phyloP scores from a whole-genome alignment of 2,113 vertebrate species.

The Aldabrachelys gigantea region DNA sequence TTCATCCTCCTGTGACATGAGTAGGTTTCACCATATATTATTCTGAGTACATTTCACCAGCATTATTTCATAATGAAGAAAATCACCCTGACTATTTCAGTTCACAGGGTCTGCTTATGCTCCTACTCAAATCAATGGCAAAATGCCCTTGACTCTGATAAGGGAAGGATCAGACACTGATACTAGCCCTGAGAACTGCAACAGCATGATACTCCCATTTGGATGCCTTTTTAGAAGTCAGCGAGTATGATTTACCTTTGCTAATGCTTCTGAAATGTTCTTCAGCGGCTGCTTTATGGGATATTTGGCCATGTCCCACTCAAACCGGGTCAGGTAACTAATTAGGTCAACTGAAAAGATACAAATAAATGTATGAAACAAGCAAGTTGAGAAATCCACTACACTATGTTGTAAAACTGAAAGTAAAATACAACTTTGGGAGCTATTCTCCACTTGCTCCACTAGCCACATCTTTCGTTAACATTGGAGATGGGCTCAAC shows the following conservation, averaged over 20 bases:
- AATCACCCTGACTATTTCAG: background rate
- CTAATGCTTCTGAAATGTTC: constrained; percentile 87
- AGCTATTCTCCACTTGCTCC: background rate
- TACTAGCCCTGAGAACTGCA: background rate
- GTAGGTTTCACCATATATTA: background rate
- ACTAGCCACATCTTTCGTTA: background rate
- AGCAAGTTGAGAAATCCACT: background rate
- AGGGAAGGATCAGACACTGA: background rate
- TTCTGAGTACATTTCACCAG: background rate
- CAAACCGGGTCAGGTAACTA: constrained; percentile 90
- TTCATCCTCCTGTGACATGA: background rate
- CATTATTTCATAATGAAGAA: background rate
- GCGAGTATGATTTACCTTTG: constrained; percentile 83
- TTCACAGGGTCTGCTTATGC: background rate
- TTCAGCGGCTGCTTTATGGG: constrained; percentile 89
- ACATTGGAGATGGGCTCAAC: background rate
- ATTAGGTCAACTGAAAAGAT: constrained; percentile 87
- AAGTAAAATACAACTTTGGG: background rate
- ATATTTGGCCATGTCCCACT: constrained; percentile 98
- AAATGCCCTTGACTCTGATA: background rate
- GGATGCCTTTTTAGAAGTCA: background rate
- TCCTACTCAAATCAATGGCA: constrained; percentile 2
- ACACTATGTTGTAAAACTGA: background rate
- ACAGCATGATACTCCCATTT: background rate
- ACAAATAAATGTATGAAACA: constrained; percentile 5